Base-by-base conservation (phyloP, 2,113 vertebrate genomes). In the Irena cyanogastra region DNA sequence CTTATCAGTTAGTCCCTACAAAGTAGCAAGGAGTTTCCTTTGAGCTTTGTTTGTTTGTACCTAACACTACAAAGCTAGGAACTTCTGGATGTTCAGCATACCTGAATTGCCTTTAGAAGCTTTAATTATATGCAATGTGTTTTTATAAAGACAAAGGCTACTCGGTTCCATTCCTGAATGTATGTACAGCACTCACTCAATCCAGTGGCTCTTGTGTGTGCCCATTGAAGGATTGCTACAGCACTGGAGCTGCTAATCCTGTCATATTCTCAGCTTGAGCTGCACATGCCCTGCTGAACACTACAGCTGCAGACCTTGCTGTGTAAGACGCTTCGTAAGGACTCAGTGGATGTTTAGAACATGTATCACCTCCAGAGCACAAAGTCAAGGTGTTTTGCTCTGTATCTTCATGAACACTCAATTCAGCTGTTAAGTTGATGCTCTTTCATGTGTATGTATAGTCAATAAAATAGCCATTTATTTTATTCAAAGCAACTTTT, bases 381-480 rank as follows among this genome's bases (percentile, higher is more conserved):
- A 10, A 50, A 82, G 53, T 50, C 47, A 39, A n/a, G 22, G 47
- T 59, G 24, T 45, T 42, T 47, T 81, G 50, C 19, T 80, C 7
- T 79, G 1, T 53, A 27, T 53, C 18, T 60, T 68, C 65, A 44
- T 61, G 44, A 86, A 21, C 1, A 4, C 52, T 89, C 49, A 23
- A 16, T 78, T 93, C 52, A 64, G 2, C 65, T 82, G 42, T 70
- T 77, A 11, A 35, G 33, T 45, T 83, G 72, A n/a, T 84, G 56
- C 10, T 84, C 37, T 52, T 56, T 87, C 56, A 28, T 68, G 41
- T 49, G 22, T 87, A 52, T 89, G 52, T 82, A 24, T 37, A 87
- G 83, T 89, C 87, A 95, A 95, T 96, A 95, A 94, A 95, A 89
- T 41, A 89, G 39, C 27, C 19, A 81, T 94, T 89, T 64, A 53